These are phyloP conservation scores for Bucorvus abyssinicus DNA, from an alignment of 2,797 vertebrate species.

Conservation along the genomic window DNA sequence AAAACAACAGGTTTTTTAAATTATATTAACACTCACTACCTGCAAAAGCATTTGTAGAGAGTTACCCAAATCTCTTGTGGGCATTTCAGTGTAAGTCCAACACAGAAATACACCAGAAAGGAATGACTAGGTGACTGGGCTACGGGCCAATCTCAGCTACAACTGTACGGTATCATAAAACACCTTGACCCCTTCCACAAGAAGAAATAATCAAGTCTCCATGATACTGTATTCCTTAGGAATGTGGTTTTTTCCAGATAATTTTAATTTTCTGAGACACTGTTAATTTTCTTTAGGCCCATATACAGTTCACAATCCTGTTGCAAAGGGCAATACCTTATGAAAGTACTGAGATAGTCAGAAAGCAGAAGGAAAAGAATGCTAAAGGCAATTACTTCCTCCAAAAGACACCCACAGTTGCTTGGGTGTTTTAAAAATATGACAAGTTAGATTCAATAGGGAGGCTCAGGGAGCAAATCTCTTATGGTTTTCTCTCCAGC, in stretches of 20 bases:
- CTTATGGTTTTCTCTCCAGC: background rate
- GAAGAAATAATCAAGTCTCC: constrained; percentile 60
- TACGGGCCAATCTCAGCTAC: constrained; percentile 52
- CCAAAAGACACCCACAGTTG: background rate
- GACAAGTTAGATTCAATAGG: background rate
- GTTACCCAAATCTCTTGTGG: constrained; percentile 61
- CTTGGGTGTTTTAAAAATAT: constrained; percentile 9
- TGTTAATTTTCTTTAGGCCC: constrained; percentile 38
- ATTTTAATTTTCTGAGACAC: constrained; percentile 60
- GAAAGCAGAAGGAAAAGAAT: constrained; percentile 42
- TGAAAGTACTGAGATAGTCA: constrained; percentile 25
- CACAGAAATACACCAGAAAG: constrained; percentile 56
- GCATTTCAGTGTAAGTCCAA: constrained; percentile 53
- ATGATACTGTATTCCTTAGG: constrained; percentile 48
- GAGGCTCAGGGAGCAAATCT: background rate
- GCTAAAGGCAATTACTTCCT: constrained; percentile 39
- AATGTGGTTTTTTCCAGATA: constrained; percentile 58
- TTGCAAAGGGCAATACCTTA: background rate
- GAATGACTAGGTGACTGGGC: constrained; percentile 56
- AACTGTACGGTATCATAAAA: constrained; percentile 65
- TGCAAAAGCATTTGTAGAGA: constrained; percentile 68
- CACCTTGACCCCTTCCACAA: constrained; percentile 60
- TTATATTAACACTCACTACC: constrained; percentile 72
- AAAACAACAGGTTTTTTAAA: constrained; percentile 67
- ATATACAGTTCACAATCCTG: constrained; percentile 3